phyloP scores from a whole-genome alignment of 2,113 vertebrate genomes.

The Solea solea region DNA sequence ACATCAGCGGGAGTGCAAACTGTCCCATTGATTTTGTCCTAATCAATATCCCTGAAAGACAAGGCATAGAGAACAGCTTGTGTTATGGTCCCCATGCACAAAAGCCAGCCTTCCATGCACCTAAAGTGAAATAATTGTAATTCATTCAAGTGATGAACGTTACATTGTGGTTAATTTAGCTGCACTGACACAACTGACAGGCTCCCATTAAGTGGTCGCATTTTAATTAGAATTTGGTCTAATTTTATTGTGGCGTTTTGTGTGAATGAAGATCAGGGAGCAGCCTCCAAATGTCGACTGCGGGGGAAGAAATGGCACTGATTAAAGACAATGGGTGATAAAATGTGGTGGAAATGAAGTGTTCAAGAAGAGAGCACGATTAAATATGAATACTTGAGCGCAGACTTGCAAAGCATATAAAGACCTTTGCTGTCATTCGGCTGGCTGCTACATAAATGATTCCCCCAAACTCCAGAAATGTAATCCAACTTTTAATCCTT shows the following conservation, averaged over 20 bases:
- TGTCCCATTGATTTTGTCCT: constrained; percentile 46
- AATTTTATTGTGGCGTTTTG: constrained; percentile 54
- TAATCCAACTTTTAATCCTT: constrained; percentile 10
- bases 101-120: constrained; percentile 47
- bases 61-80: background rate
- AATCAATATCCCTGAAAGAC: constrained; percentile 56
- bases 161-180: constrained; percentile 55
- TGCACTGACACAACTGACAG: constrained; percentile 49
- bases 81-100: constrained; percentile 11
- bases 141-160: constrained; percentile 52
- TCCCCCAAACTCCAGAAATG: background rate
- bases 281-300: too few species aligned
- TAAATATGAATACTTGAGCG: constrained; percentile 43
- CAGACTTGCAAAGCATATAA: constrained; percentile 12
- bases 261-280: constrained; percentile 26
- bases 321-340: constrained; percentile 58
- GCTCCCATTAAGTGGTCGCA: constrained; percentile 37
- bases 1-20: constrained; percentile 36
- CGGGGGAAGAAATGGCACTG: background rate
- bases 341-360: constrained; percentile 50
- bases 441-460: constrained; percentile 21
- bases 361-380: constrained; percentile 31
- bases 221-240: constrained; percentile 55
- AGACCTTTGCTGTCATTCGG: constrained; percentile 17
- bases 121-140: constrained; percentile 49